Percentiles rank a stretch among this genome's conserved stretches.
Evolutionary conservation across 53 echinoderm and acorn worm species (phyloP).

Genomic region (Arbacia lixula): DNA sequence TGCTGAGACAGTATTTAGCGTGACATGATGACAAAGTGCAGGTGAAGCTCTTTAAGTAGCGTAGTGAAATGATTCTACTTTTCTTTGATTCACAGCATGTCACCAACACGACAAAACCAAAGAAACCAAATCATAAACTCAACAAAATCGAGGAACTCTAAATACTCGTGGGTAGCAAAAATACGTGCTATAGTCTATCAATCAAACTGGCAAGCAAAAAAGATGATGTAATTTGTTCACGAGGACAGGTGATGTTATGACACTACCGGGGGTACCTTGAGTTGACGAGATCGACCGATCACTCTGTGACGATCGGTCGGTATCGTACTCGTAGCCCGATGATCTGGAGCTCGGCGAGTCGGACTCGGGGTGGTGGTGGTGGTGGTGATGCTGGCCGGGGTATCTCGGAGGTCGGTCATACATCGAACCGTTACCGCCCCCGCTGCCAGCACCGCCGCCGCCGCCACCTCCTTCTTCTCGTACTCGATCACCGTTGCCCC

Average conservation of each 20-base stretch:
- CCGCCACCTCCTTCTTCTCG: slow-evolving; percentile 12
- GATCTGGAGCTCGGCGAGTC: slow-evolving; percentile 82
- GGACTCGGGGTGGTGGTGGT: slow-evolving; percentile 70
- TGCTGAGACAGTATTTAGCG: too few relatives aligned
- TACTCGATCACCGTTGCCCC: slow-evolving; percentile 1
- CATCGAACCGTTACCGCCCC: neutral
- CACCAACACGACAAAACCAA: slow-evolving; percentile 39
- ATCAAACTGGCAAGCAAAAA: slow-evolving; percentile 31
- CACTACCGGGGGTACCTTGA: slow-evolving; percentile 19
- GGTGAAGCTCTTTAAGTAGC: slow-evolving; percentile 29
- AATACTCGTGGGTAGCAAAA: slow-evolving; percentile 47
- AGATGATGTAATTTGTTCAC: slow-evolving; percentile 11
- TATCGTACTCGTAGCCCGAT: slow-evolving; percentile 88
- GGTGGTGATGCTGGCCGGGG: neutral
- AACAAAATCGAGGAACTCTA: slow-evolving; percentile 45
- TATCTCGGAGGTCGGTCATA: slow-evolving; percentile 28
- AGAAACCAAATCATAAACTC: slow-evolving; percentile 30
- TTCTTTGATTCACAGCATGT: slow-evolving; percentile 44
- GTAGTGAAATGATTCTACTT: slow-evolving; percentile 36
- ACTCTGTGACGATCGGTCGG: slow-evolving; percentile 69
- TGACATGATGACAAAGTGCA: slow-evolving; percentile 30
- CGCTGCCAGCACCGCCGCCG: neutral
- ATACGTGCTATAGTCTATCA: slow-evolving; percentile 50
- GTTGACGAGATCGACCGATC: slow-evolving; percentile 48
- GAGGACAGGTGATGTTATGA: neutral